Evolutionary conservation across 2,797 vertebrate genomes (phyloP), one percentile per base, ranked within the genome.

Genomic region (Myiotriccus ornatus): DNA sequence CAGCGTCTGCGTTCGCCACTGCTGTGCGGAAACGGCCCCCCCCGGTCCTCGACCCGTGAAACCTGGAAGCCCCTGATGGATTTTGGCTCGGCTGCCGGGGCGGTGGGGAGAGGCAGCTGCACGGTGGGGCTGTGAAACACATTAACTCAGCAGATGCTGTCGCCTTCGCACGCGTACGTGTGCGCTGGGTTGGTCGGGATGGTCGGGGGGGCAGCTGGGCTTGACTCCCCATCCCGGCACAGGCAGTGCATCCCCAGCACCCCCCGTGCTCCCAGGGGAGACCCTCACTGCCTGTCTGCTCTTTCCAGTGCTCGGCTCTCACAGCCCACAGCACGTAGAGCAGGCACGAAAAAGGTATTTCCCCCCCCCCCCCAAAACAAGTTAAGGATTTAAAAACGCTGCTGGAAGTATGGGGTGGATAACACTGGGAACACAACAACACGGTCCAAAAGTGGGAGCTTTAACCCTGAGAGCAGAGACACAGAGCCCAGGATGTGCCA

Each of bases 161-260:
- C 0, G 7, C 15, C 7, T 52, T 46, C 1, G 1, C 55, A 32
- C 6, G 6, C 3, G 1, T 13, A 24, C 1, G 17, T 15, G 56
- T 74, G 73, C 0, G 3, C 62, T 32, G 88, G 16, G 56, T 28
- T 37, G 52, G 57, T 10, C 5, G 3, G 52, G 43, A 16, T 14
- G 34, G 34, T 3, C 1, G 2, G 23, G 57, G 56, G 34, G n/a
- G 30, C 35, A 39, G 41, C 53, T 49, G 67, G 46, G 30, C 24
- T 88, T n/a, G 7, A 47, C 43, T 5, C n/a, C 46, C 57, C 3
- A 0, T 30, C 79, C 83, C 59, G 0, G 69, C 74, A 25, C 1
- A 2, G 17, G 20, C 7, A 1, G 6, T 1, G 14, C 22, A 11
- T 6, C 52, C 41, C 39, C 14, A 0, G 37, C 17, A 23, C 4